phyloP scores from a whole-genome alignment of 2,113 vertebrate species.

The Motacilla alba region DNA sequence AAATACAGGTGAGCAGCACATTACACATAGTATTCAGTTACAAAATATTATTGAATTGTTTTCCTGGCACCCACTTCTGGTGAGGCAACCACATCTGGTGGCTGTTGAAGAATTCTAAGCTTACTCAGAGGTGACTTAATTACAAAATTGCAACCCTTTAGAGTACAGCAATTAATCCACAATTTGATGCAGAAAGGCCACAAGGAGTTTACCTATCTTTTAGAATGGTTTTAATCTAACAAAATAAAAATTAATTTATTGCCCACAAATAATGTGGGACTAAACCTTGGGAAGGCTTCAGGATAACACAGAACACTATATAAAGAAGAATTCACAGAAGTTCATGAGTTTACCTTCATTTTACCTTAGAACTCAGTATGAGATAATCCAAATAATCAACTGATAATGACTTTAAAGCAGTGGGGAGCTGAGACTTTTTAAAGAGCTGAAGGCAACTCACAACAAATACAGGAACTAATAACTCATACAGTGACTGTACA shows the following conservation, averaged over 20 bases:
- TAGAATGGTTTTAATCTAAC: neutral
- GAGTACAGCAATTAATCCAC: neutral
- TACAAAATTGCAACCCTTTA: neutral
- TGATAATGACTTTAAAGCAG: neutral
- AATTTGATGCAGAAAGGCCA: neutral
- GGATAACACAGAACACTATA: neutral
- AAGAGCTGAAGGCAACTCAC: neutral
- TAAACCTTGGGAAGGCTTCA: neutral
- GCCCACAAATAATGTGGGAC: neutral
- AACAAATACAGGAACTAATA: neutral
- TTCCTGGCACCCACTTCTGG: neutral
- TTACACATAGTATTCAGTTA: neutral
- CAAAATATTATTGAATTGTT: neutral
- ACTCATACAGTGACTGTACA: neutral
- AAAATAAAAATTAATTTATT: neutral
- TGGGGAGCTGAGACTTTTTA: neutral
- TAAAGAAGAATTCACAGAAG: neutral
- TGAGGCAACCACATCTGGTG: neutral
- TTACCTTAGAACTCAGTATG: neutral
- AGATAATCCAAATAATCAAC: neutral
- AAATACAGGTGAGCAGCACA: neutral
- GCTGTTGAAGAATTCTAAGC: neutral
- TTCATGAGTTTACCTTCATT: neutral
- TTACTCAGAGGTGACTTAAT: neutral
- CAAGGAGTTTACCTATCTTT: neutral